Evolutionary conservation across 2,113 vertebrate genomes (phyloP).

Genomic region (Notiomystis cincta): DNA sequence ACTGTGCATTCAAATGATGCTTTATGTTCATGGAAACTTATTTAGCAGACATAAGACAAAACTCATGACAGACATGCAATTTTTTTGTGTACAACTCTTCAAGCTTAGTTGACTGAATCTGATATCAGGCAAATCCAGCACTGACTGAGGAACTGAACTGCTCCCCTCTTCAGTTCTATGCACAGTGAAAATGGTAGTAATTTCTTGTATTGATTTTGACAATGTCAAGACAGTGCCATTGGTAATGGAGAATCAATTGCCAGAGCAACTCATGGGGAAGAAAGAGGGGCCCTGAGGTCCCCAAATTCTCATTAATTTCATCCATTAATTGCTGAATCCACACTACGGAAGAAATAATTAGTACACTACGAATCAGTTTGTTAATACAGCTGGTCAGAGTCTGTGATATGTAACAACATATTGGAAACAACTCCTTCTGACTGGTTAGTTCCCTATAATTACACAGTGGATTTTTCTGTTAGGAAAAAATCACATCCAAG

Average conservation of each 20-base stretch:
- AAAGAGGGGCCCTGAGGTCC: not conserved
- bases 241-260: not conserved
- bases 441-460: not conserved
- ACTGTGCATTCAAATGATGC: not conserved
- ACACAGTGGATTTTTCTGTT: not conserved
- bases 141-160: not conserved
- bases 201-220: not conserved
- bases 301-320: not conserved
- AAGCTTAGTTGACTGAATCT: not conserved
- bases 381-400: not conserved
- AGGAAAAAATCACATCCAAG: not conserved
- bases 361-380: not conserved
- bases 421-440: not conserved
- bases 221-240: not conserved
- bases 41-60: slow-evolving; percentile 28
- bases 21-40: slow-evolving; percentile 31
- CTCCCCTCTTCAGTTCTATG: not conserved
- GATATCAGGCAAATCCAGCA: not conserved
- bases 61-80: not conserved
- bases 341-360: not conserved
- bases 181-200: not conserved
- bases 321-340: not conserved
- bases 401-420: not conserved
- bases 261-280: not conserved
- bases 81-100: not conserved